phyloP scores from a whole-genome alignment of 2,797 vertebrate species.

The Hirundo rustica region DNA sequence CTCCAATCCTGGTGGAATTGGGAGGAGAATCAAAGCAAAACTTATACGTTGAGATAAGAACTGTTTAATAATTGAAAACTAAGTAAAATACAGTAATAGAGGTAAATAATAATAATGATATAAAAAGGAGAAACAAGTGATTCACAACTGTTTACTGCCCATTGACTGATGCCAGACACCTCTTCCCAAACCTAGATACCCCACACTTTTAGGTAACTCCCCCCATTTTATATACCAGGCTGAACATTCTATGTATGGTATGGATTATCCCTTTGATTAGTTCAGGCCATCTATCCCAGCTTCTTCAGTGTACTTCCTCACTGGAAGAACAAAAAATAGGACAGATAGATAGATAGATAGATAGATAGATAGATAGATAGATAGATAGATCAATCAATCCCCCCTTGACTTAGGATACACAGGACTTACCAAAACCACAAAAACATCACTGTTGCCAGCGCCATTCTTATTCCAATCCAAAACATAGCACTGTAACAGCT shows the following conservation, averaged over 20 bases:
- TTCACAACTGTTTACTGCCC: not conserved
- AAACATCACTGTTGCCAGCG: not conserved
- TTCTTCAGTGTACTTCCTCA: not conserved
- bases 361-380: too few species aligned
- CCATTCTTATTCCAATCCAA: not conserved
- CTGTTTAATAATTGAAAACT: not conserved
- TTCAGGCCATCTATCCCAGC: not conserved
- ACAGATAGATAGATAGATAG: not conserved
- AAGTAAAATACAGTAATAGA: not conserved
- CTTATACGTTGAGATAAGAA: not conserved
- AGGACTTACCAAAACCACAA: not conserved
- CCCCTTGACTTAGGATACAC: not conserved
- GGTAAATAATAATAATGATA: not conserved
- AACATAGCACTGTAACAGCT: not conserved
- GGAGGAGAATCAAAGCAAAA: not conserved
- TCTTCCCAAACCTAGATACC: not conserved
- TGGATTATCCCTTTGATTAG: not conserved
- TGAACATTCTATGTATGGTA: too few species aligned
- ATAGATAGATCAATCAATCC: too few species aligned
- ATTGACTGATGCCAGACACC: not conserved
- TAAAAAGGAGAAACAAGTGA: not conserved
- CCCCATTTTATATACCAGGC: too few species aligned
- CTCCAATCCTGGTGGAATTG: rapidly evolving
- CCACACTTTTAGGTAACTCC: rapidly evolving
- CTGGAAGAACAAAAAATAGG: too few species aligned